phyloP scores from a whole-genome alignment of 2,113 vertebrate genomes.

The Sitta europaea region DNA sequence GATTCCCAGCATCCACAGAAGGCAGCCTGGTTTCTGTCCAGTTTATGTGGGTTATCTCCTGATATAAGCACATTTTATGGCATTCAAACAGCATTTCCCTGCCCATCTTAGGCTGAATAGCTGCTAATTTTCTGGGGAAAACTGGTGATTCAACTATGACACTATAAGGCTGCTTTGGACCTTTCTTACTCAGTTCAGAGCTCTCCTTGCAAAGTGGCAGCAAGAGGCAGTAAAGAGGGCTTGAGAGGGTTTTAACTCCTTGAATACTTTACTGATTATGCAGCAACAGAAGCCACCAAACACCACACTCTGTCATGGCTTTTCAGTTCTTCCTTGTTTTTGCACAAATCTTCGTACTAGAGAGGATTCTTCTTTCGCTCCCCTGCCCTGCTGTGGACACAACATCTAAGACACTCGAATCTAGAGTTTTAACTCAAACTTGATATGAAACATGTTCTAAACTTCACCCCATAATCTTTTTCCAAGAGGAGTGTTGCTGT shows the following conservation, averaged over 20 bases:
- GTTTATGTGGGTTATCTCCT: not conserved
- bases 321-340: not conserved
- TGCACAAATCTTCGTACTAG: not conserved
- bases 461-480: not conserved
- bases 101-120: not conserved
- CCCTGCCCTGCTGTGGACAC: not conserved
- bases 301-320: not conserved
- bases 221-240: not conserved
- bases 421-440: not conserved
- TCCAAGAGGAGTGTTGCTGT: not conserved
- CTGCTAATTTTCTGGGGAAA: not conserved
- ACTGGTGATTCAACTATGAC: accelerated
- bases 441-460: not conserved
- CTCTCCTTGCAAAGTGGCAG: not conserved
- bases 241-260: not conserved
- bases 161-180: not conserved
- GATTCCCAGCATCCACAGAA: not conserved
- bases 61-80: not conserved
- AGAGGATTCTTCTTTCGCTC: accelerated
- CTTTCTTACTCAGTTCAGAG: not conserved
- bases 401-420: accelerated
- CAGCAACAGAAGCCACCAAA: not conserved
- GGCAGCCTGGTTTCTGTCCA: not conserved
- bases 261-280: not conserved
- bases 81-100: not conserved